Percentiles rank a stretch among this genome's conserved stretches.
phyloP scores from a whole-genome alignment of 2,888 invertebrate species.

The Diloba caeruleocephala region DNA sequence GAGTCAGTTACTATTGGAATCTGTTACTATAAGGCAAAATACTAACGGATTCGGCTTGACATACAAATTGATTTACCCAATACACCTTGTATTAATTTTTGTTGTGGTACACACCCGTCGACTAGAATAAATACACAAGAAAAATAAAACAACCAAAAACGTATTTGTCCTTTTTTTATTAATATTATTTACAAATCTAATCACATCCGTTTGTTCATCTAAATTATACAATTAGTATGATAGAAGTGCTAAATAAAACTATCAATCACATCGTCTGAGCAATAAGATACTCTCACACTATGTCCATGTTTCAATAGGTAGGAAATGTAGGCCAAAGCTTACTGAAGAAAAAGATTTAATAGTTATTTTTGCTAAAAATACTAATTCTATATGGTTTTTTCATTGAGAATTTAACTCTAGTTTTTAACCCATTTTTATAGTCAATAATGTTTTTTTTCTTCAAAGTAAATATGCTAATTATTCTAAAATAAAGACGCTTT shows the following conservation, averaged over 20 bases:
- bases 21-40: too few species aligned
- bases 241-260: constrained; percentile 68
- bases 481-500: constrained; percentile 18
- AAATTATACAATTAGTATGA: constrained; percentile 71
- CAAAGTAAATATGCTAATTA: constrained; percentile 5
- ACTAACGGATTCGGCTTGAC: too few species aligned
- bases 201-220: constrained; percentile 85
- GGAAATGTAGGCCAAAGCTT: constrained; percentile 31
- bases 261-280: constrained; percentile 62
- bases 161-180: constrained; percentile 75
- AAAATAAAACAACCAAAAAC: constrained; percentile 29
- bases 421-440: neutral
- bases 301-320: constrained; percentile 22
- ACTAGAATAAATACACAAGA: neutral
- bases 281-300: constrained; percentile 48
- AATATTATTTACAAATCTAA: constrained; percentile 88
- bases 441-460: neutral
- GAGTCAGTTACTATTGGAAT: too few species aligned
- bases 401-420: too few species aligned
- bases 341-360: neutral
- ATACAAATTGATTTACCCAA: too few species aligned
- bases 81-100: too few species aligned
- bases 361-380: too few species aligned
- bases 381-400: too few species aligned
- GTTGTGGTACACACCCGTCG: too few species aligned